Evolutionary conservation across 2,113 vertebrate species (phyloP), one percentile per base, ranked within the genome.

Genomic region (Scomber scombrus): DNA sequence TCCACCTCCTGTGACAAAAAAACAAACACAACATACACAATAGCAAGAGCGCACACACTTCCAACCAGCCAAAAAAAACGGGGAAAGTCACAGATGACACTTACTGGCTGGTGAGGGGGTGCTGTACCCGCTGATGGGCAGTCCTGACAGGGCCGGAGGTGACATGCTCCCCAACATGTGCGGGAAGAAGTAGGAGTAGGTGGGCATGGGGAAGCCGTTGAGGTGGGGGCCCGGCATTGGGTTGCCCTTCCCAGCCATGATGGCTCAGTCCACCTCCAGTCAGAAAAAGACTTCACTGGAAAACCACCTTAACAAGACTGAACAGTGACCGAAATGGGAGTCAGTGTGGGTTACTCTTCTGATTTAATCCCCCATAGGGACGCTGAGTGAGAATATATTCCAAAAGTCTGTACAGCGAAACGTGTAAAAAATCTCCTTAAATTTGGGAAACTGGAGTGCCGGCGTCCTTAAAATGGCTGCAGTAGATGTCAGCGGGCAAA

Each of bases 21-120:
- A 34, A 40, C 7, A 40, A 40, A 40, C 34, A 15, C 52, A 78
- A 18, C 46, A 31, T 68, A 26, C 16, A 40, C 34, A 61, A 65
- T 9, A 83, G 47, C 46, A 45, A 31, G 56, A 65, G 40, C 52
- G 13, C 16, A 51, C 69, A n/a, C 13, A 31, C 23, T 29, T 21
- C 43, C 21, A 63, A 74, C 55, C 52, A 55, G 43, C 3, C 18
- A 62, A n/a, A 50, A 34, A 16, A 61, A 56, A 23, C 43, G 9
- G 1, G 4, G 16, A 18, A 64, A 63, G 16, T 11, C 1, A 18
- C 2, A 34, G 14, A 26, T 47, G 71, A 56, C 89, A 98, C 98
- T 99, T 93, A 99, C 98, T 99, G 93, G 97, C 98, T 70, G 98
- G 97, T 5, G 98, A 99, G 0, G 97, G 97, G 2, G 97, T 98